phyloP scores from a whole-genome alignment of 1,140 invertebrate species.

The Cyclargus thomasi region DNA sequence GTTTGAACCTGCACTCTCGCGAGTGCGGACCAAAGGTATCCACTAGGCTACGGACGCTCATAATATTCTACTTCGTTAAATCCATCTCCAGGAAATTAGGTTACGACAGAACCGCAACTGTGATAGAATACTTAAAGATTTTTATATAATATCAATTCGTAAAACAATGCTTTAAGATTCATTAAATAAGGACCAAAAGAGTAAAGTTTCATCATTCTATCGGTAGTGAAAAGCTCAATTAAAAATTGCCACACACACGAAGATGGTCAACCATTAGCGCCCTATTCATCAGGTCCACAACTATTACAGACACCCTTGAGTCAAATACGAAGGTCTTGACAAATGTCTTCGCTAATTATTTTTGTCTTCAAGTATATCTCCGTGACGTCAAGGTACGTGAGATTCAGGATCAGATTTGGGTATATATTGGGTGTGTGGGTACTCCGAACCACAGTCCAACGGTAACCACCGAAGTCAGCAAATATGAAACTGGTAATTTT shows the following conservation, averaged over 20 bases:
- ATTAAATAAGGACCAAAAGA: too few relatives aligned
- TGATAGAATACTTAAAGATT: too few relatives aligned
- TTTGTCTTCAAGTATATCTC: constrained; percentile 10
- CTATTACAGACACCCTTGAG: constrained; percentile 5
- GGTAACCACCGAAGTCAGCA: not conserved
- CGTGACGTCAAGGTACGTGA: constrained; percentile 10
- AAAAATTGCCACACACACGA: not conserved
- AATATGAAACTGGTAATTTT: not conserved
- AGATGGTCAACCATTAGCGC: not conserved
- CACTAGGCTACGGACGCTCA: too few relatives aligned
- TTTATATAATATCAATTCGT: too few relatives aligned
- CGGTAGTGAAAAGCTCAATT: not conserved
- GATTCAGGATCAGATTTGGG: constrained; percentile 7
- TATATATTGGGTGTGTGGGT: constrained; percentile 6
- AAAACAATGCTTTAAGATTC: too few relatives aligned
- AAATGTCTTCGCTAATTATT: constrained; percentile 7
- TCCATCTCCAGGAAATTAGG: too few relatives aligned
- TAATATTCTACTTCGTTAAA: too few relatives aligned
- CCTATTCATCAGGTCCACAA: not conserved
- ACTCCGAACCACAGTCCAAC: not conserved
- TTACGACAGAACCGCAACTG: too few relatives aligned
- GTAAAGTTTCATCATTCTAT: too few relatives aligned
- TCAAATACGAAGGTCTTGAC: not conserved
- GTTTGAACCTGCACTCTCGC: too few relatives aligned
- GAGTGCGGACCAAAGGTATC: too few relatives aligned